Evolutionary conservation across 2,797 vertebrate species (phyloP).

Genomic region (Rhyacichthys aspro): DNA sequence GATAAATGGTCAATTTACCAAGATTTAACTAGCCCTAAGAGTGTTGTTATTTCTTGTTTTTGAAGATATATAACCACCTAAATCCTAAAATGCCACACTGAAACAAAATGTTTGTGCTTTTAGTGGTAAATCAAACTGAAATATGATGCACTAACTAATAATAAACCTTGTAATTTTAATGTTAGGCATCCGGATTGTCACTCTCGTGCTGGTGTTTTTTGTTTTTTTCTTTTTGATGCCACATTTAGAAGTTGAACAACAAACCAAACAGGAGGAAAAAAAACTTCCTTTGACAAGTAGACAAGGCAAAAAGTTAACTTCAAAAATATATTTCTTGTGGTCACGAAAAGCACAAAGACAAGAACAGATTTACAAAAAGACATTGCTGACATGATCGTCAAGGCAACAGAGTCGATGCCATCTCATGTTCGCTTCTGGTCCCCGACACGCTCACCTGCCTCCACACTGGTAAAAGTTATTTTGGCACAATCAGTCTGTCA

Average conservation of each 20-base stretch:
- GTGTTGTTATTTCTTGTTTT: not conserved
- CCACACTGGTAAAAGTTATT: slow-evolving; percentile 24
- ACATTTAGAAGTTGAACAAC: slow-evolving; percentile 1
- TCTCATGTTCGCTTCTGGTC: slow-evolving; percentile 27
- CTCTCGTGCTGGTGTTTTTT: slow-evolving; percentile 58
- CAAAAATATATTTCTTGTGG: slow-evolving; percentile 42
- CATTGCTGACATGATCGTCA: slow-evolving; percentile 18
- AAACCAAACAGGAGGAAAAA: slow-evolving; percentile 8
- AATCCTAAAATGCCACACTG: too few relatives aligned
- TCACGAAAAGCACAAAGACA: slow-evolving; percentile 39
- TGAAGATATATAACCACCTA: not conserved
- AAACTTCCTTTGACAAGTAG: not conserved
- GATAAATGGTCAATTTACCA: too few relatives aligned
- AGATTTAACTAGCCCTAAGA: too few relatives aligned
- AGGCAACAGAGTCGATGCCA: slow-evolving; percentile 34
- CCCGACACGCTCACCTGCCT: slow-evolving; percentile 21
- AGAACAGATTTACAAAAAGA: slow-evolving; percentile 20
- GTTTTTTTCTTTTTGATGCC: not conserved
- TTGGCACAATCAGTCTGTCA: slow-evolving; percentile 62
- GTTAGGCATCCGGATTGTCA: slow-evolving; percentile 36
- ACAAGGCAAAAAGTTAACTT: slow-evolving; percentile 15
- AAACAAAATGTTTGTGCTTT: slow-evolving; percentile 1
- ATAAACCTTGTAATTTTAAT: not conserved
- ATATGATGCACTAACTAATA: not conserved
- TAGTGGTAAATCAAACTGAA: not conserved